These are phyloP conservation scores for Drosophila willistoni DNA, from an alignment of 1,140 invertebrate species.

Conservation along the genomic window DNA sequence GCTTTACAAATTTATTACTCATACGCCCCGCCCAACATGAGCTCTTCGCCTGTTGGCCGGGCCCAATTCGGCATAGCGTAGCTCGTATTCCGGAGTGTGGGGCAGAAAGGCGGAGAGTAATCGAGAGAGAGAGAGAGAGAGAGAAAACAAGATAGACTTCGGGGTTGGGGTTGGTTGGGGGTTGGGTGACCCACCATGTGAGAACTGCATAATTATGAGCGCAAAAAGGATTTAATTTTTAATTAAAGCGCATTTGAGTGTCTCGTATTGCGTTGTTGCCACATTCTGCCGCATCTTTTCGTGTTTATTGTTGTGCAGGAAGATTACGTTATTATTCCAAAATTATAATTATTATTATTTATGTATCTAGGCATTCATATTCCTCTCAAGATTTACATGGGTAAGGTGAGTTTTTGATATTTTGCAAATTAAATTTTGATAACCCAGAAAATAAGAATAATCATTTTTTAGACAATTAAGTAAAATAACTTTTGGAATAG, in stretches of 20 bases:
- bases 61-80: constrained; percentile 46
- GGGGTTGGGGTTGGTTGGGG: background rate
- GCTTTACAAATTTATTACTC: constrained; percentile 66
- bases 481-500: no score
- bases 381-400: background rate
- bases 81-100: background rate
- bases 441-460: no score
- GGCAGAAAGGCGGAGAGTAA: background rate
- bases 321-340: constrained; percentile 19
- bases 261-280: constrained; percentile 34
- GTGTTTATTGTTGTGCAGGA: constrained; percentile 30
- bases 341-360: constrained; percentile 11
- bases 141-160: background rate
- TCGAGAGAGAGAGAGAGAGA: background rate
- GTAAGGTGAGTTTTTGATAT: background rate
- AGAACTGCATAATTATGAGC: constrained; percentile 72
- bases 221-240: constrained; percentile 74
- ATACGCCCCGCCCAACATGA: constrained; percentile 48
- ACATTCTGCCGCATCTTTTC: constrained; percentile 19
- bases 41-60: constrained; percentile 47
- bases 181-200: constrained; percentile 51
- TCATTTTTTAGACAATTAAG: no score
- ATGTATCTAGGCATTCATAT: background rate
- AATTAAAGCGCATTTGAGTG: constrained; percentile 70
- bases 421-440: no score